Base-by-base conservation (phyloP, 2,113 vertebrate genomes). In the Oryzias javanicus region DNA sequence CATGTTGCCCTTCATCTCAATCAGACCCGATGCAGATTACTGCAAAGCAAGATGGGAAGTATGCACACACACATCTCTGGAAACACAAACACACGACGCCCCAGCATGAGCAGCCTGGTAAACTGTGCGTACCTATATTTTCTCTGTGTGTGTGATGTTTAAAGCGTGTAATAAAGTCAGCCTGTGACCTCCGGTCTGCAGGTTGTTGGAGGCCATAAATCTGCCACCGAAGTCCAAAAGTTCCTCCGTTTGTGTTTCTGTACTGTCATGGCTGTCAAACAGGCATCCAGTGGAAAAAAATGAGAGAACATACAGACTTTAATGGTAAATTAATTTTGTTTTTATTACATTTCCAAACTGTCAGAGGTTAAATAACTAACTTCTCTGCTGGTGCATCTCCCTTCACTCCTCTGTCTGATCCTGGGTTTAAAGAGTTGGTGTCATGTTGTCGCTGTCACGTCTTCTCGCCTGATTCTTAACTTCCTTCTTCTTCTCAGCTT, bases 161-260 rank as follows among this genome's bases (percentile, higher is more conserved):
- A 47, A 66, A 40, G 79, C 69, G 42, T 80, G 72, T 87, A 89
- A 89, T 78, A 82, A 69, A 79, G 64, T 65, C 84, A 81, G 59
- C 66, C 72, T 87, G 88, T 79, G 83, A 82, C 83, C 84, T 79
- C 51, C 52, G 60, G 64, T 47, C 55, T 70, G 59, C 45, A 60
- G 55, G 68, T 42, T 68, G 64, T 60, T 75, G 65, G 44, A 74
- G 74, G 44, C 55, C 59, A 80, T 88, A 84, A 84, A 86, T 86
- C 86, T 84, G 74, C 69, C 80, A 61, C 47, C 42, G 54, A 60
- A 44, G 45, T 76, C 72, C 61, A 60, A 76, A 74, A 72, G 70
- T 58, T 53, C n/a, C 24, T 57, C 80, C 81, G 79, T 78, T n/a
- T 80, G 76, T 65, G 75, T 74, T 70, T 55, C 60, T 55, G 57